Evolutionary conservation across 2,797 vertebrate genomes (phyloP).

Genomic region (Thalassophryne amazonica): DNA sequence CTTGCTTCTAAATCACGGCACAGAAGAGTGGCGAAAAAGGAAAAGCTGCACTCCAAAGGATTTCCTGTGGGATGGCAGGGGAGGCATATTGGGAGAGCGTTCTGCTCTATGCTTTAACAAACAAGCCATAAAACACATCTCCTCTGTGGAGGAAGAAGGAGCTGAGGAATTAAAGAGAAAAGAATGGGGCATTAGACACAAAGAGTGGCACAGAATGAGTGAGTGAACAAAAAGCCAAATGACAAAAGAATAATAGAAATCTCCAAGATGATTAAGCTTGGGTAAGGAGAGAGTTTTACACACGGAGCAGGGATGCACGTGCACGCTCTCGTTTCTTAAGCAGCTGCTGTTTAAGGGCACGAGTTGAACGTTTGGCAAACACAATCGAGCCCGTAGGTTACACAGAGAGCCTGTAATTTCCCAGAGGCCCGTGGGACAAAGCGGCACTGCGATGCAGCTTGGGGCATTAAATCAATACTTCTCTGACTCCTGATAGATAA

Average conservation of each 20-base stretch:
- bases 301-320: background rate
- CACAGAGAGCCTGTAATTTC: slow-evolving; percentile 45
- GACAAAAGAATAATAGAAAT: slow-evolving; percentile 51
- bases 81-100: slow-evolving; percentile 22
- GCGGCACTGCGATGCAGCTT: slow-evolving; percentile 14
- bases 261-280: slow-evolving; percentile 10
- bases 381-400: slow-evolving; percentile 33
- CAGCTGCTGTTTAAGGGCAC: slow-evolving; percentile 40
- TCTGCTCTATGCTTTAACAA: slow-evolving; percentile 50
- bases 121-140: slow-evolving; percentile 53
- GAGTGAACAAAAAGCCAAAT: slow-evolving; percentile 48
- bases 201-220: slow-evolving; percentile 18
- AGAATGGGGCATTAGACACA: slow-evolving; percentile 6
- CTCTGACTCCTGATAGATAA: slow-evolving; percentile 68
- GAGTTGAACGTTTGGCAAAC: slow-evolving; percentile 52
- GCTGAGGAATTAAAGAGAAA: background rate
- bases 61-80: slow-evolving; percentile 27
- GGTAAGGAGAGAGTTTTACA: slow-evolving; percentile 21
- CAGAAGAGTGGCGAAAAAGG: slow-evolving; percentile 46
- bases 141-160: slow-evolving; percentile 11
- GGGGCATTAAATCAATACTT: slow-evolving; percentile 59
- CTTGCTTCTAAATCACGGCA: slow-evolving; percentile 61
- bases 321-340: slow-evolving; percentile 36
- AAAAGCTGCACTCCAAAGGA: slow-evolving; percentile 45
- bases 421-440: slow-evolving; percentile 43